Base-by-base conservation (phyloP, 2,797 vertebrate genomes). In the Dallia pectoralis region DNA sequence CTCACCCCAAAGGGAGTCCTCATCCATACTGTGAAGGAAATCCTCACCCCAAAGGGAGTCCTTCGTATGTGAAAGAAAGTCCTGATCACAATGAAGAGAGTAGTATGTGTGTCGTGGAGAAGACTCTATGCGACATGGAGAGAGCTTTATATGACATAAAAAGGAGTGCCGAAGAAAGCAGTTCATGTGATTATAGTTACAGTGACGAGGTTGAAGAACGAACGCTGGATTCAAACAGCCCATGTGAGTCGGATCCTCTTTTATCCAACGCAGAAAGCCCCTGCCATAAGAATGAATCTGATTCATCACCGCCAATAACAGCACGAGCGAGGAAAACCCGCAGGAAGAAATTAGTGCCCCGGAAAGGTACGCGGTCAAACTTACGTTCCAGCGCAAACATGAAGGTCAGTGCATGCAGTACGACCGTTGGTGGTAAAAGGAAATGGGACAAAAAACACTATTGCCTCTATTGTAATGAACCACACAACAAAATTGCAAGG, bases 401-500 rank as follows among this genome's bases (percentile, higher is more conserved):
- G 30, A 0, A 81, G 62, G 47, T 79, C 62, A 74, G 12, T 15
- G 67, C 74, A 47, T 70, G 81, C 2, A 51, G 9, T n/a, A 48
- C 9, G 18, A 67, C 5, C 0, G 36, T 66, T 3, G 73, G 81
- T 0, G 81, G 85, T 59, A 88, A 83, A 67, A 86, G 83, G 33
- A 78, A 85, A 14, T 5, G 77, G 0, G 40, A 56, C 44, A 91
- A 88, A 74, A 91, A 89, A 63, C 87, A 91, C 69, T 89, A 89
- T 68, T 92, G 91, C 76, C 79, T 90, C 9, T 91, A 89, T 74
- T 92, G 91, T 76, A 86, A 91, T 82, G 79, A 79, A 78, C 74
- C 87, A 64, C 89, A 88, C 70, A 77, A 79, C 2, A 87, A 91
- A 73, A 81, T 92, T 25, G 53, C 79, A 72, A 89, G 89, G 74